Base-by-base conservation (phyloP, 2,888 invertebrate species). In the Tinea pellionella region DNA sequence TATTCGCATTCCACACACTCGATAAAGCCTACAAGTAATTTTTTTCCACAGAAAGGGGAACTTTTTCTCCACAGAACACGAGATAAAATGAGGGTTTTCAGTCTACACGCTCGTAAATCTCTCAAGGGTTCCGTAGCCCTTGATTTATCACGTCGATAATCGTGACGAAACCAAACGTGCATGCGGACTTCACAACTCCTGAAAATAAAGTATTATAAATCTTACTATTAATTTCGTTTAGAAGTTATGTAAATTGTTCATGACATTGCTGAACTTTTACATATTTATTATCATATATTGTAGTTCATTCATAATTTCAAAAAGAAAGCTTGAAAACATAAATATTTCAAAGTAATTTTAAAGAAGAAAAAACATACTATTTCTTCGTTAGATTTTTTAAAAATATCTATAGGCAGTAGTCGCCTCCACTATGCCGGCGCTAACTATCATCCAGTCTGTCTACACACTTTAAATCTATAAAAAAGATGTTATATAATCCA, bases 21-120 rank as follows among this genome's bases (percentile, higher is more conserved):
- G 37, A 37, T 37, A 37, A 47, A 47, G 47, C 16, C 13, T 47
- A 47, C 15, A 53, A 53, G 53, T 53, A 47, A 47, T 53, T 53
- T 24, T 53, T 53, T 53, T 24, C 1, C 53, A 3, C 18, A 15
- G 18, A 47, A 24, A 24, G 16, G 16, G 19, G 24, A 24, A 24
- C 9, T 24, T 53, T 24, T 47, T 53, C 18, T n/a, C 24, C 53
- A n/a, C 24, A 53, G 12, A 53, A 53, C 24, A 53, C 53, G 24
- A 53, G 53, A 53, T 53, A 53, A 53, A 53, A 53, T 18, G 24
- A 53, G 53, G 53, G 53, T 53, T 53, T 24, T 53, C 53, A 53
- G 18, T 53, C 53, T 53, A 11, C 19, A 19, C 12, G 9, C 16
- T 24, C 53, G 53, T 53, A 53, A 53, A 53, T 53, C 53, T 53